phyloP scores from a whole-genome alignment of 2,888 invertebrate species.

The Eustalomyia histrio region DNA sequence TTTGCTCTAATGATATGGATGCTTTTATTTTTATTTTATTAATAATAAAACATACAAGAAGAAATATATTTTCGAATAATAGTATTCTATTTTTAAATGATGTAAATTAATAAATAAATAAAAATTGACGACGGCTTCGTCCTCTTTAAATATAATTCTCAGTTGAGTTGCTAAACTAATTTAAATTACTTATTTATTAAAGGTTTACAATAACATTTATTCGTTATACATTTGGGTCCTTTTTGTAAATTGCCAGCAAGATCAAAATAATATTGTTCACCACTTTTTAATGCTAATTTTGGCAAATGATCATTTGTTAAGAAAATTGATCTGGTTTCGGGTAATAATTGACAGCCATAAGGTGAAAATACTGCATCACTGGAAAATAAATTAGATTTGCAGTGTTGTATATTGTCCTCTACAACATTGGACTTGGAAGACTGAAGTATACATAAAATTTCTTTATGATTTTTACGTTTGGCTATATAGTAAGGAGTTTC shows the following conservation, averaged over 20 bases:
- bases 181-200: constrained; percentile 86
- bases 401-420: constrained; percentile 67
- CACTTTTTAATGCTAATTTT: constrained; percentile 90
- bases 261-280: constrained; percentile 96
- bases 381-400: constrained; percentile 61
- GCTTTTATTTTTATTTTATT: neutral
- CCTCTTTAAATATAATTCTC: too few species aligned
- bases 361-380: constrained; percentile 87
- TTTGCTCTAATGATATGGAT: neutral
- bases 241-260: constrained; percentile 96
- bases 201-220: constrained; percentile 95
- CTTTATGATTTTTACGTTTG: constrained; percentile 89
- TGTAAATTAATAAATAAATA: too few species aligned
- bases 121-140: too few species aligned
- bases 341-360: constrained; percentile 94
- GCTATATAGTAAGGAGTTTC: constrained; percentile 96
- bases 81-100: too few species aligned
- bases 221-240: constrained; percentile 96
- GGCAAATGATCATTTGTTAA: constrained; percentile 93
- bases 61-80: neutral
- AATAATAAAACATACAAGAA: neutral
- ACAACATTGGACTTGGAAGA: constrained; percentile 66
- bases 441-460: constrained; percentile 89
- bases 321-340: constrained; percentile 91
- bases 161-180: too few species aligned